Percentiles rank a stretch among this genome's conserved stretches.
Conservation (phyloP, 2,888 invertebrate species). For the Leucozona laternaria region DNA sequence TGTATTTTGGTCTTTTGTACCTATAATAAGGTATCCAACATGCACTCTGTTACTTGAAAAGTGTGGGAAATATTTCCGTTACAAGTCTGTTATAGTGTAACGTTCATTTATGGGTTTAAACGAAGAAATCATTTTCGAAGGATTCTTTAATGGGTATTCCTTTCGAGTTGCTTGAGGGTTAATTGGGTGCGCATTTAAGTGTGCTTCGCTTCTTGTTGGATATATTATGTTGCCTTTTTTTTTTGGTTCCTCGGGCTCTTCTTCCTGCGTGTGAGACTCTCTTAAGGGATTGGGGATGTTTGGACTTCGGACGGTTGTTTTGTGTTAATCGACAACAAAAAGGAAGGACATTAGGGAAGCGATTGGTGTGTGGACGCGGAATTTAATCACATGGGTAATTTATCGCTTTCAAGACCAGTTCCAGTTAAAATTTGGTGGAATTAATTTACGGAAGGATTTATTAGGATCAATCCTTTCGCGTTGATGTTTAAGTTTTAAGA, state of each 20-base stretch:
- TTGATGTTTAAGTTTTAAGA: background rate
- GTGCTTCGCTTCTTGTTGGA: conserved; percentile 56
- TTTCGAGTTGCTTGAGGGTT: conserved; percentile 58
- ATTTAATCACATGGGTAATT: conserved; percentile 67
- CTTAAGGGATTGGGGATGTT: background rate
- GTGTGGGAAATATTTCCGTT: conserved; percentile 75
- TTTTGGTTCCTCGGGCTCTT: background rate
- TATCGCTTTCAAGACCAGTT: conserved; percentile 36
- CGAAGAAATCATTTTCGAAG: conserved; percentile 56
- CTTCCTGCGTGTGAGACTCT: conserved; percentile 19
- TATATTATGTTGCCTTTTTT: conserved; percentile 23
- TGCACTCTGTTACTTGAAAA: conserved; percentile 54
- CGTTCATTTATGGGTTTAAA: conserved; percentile 12
- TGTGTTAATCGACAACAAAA: conserved; percentile 5
- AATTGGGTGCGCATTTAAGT: conserved; percentile 72
- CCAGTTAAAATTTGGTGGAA: conserved; percentile 30
- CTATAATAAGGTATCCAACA: conserved; percentile 54
- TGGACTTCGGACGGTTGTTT: conserved; percentile 21
- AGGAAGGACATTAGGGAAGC: conserved; percentile 56
- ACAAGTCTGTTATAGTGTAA: conserved; percentile 67
- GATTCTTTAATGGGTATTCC: conserved; percentile 56
- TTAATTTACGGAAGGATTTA: conserved; percentile 59
- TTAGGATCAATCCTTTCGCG: conserved; percentile 40
- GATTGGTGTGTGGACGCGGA: conserved; percentile 48
- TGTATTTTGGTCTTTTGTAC: conserved; percentile 1